phyloP scores from a whole-genome alignment of 2,797 vertebrate species.

The Dendrocincla tyrannina region DNA sequence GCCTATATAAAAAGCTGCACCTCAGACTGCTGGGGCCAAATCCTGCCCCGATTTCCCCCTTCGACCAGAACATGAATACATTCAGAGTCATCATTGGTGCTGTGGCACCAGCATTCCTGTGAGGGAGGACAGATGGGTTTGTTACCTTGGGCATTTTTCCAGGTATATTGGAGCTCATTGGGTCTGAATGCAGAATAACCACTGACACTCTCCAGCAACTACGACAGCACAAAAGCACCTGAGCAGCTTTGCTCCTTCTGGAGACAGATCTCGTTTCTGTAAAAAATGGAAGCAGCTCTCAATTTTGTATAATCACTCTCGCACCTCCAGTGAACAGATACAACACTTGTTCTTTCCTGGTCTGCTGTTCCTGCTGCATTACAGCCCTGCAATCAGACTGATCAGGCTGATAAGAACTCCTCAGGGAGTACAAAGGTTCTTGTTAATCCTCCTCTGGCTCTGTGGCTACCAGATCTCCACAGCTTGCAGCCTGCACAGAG shows the following conservation, averaged over 20 bases:
- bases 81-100: background rate
- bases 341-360: background rate
- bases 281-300: background rate
- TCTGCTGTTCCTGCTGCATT: background rate
- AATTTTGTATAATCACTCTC: background rate
- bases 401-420: background rate
- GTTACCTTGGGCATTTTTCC: background rate
- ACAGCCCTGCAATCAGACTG: background rate
- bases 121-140: background rate
- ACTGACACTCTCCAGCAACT: background rate
- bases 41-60: background rate
- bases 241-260: background rate
- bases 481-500: background rate
- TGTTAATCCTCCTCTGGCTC: background rate
- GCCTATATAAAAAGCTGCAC: background rate
- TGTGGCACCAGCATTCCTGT: background rate
- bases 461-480: background rate
- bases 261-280: background rate
- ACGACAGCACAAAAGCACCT: background rate
- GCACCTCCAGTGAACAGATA: background rate
- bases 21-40: background rate
- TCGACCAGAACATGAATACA: background rate
- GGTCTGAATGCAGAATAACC: background rate
- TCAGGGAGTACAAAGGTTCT: background rate
- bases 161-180: background rate